Percentiles rank a stretch among this genome's conserved stretches.
These are phyloP conservation scores for Machimus rusticus DNA, from an alignment of 2,888 invertebrate species.

Conservation along the genomic window DNA sequence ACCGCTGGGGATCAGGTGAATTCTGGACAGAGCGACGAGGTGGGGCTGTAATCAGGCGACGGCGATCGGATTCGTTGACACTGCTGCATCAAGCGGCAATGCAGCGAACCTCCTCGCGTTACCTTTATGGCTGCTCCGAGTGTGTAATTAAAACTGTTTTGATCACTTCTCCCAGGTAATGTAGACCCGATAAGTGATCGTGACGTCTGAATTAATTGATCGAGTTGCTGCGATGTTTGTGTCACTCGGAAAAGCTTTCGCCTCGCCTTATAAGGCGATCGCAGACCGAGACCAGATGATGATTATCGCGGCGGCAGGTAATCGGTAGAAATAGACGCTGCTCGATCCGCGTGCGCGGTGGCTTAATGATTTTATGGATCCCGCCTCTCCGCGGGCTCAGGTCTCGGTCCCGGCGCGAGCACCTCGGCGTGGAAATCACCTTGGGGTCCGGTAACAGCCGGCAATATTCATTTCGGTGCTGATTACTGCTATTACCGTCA, in stretches of 20 bases:
- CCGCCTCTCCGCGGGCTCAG: neutral
- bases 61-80: neutral
- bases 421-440: neutral
- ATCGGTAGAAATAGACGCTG: neutral
- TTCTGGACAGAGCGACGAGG: neutral
- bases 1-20: neutral
- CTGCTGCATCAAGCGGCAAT: neutral
- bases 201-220: constrained; percentile 26
- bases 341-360: neutral
- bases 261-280: neutral
- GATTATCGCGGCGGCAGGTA: neutral
- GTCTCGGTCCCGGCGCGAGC: neutral
- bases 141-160: neutral
- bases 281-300: neutral
- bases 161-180: constrained; percentile 1
- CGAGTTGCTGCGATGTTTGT: neutral
- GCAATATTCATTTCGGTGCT: neutral
- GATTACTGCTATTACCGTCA: neutral
- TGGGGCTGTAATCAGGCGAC: neutral
- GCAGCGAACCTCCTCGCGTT: neutral
- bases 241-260: neutral
- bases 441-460: neutral
- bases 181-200: constrained; percentile 14
- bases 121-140: neutral
- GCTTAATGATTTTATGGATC: neutral